A percentile compares a stretch with the other conserved stretches of the same genome.
Evolutionary conservation across 2,888 invertebrate species (phyloP).

Genomic region (Zaprionus obscuricornis): DNA sequence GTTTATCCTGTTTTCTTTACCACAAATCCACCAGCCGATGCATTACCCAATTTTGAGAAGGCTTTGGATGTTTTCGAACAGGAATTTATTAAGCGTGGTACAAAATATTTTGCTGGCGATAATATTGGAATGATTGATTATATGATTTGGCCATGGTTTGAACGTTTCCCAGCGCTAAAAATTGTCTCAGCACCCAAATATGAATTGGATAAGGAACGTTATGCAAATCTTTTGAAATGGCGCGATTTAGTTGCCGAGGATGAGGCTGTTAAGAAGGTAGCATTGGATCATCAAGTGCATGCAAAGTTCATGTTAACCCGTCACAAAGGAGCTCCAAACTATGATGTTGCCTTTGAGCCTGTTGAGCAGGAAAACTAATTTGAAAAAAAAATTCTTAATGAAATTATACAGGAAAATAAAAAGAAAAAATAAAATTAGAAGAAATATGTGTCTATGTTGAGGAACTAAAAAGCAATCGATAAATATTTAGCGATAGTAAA

Average conservation of each 20-base stretch:
- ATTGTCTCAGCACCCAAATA: constrained; percentile 86
- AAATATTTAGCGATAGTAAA: too few relatives aligned
- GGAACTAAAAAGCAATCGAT: not conserved
- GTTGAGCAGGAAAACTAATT: not conserved
- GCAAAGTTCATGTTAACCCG: constrained; percentile 87
- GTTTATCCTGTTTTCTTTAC: constrained; percentile 78
- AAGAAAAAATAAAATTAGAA: constrained; percentile 14
- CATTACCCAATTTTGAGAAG: constrained; percentile 68
- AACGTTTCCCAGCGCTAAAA: constrained; percentile 85
- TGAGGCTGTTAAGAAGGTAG: too few relatives aligned
- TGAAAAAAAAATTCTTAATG: not conserved
- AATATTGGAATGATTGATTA: constrained; percentile 91
- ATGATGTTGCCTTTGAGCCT: constrained; percentile 55
- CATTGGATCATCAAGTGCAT: too few relatives aligned
- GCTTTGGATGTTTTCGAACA: constrained; percentile 88
- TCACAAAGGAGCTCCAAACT: constrained; percentile 87
- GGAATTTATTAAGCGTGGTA: constrained; percentile 86
- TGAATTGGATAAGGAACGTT: constrained; percentile 57
- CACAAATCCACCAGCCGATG: constrained; percentile 52
- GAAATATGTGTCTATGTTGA: too few relatives aligned
- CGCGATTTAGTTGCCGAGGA: too few relatives aligned
- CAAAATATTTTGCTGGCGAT: constrained; percentile 87
- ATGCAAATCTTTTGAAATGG: constrained; percentile 47
- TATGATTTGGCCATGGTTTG: constrained; percentile 94
- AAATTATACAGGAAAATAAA: constrained; percentile 4